Conservation (phyloP, 2,888 invertebrate genomes). For the Thecocarcelia acutangulata region DNA sequence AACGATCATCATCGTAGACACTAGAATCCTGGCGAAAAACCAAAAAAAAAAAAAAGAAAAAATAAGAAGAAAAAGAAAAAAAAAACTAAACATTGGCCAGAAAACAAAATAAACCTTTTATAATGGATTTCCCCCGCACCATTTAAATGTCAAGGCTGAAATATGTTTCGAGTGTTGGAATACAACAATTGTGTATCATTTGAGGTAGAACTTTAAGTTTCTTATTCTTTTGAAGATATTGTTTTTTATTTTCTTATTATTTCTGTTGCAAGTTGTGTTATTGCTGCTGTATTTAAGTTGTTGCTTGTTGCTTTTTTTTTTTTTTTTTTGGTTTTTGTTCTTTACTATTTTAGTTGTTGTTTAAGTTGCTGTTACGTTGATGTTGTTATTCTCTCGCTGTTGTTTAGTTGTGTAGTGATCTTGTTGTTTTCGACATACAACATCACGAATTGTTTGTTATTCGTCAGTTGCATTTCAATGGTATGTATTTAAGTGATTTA, state of each 20-base stretch:
- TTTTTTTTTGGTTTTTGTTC: constrained; percentile 17
- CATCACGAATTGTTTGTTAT: constrained; percentile 69
- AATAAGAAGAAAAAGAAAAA: neutral
- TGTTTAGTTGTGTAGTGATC: constrained; percentile 63
- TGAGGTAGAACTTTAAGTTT: constrained; percentile 36
- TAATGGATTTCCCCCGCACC: constrained; percentile 17
- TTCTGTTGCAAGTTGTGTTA: constrained; percentile 59
- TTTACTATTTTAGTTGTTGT: constrained; percentile 25
- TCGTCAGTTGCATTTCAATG: constrained; percentile 67
- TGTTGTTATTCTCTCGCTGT: constrained; percentile 54
- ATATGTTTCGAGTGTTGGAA: constrained; percentile 48
- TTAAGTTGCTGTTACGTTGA: constrained; percentile 41
- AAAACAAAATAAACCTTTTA: constrained; percentile 48
- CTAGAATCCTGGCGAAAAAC: constrained; percentile 17
- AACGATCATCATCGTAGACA: constrained; percentile 48
- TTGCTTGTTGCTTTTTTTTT: too few relatives aligned
- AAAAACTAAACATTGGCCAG: constrained; percentile 24
- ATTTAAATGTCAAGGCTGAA: constrained; percentile 58
- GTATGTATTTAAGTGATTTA: constrained; percentile 66
- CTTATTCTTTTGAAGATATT: constrained; percentile 32
- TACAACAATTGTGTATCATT: constrained; percentile 54
- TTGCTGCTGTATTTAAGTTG: constrained; percentile 58
- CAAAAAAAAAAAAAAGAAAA: neutral
- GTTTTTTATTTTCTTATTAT: constrained; percentile 20
- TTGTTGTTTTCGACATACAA: constrained; percentile 69